These are phyloP conservation scores for Diloba caeruleocephala DNA, from an alignment of 2,888 invertebrate genomes.

Conservation along the genomic window DNA sequence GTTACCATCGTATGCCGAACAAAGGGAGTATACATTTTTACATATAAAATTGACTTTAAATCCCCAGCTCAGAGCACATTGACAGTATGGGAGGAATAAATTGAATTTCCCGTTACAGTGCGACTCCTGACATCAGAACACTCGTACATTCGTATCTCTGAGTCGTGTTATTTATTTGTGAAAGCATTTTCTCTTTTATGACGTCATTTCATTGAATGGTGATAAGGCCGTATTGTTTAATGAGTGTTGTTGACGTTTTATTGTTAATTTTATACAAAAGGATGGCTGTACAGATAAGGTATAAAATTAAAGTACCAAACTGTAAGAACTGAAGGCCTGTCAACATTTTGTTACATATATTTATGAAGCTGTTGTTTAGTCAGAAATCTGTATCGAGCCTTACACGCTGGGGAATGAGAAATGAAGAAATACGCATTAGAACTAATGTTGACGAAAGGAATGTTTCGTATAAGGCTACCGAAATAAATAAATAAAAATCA, in stretches of 20 bases:
- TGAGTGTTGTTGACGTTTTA: constrained; percentile 26
- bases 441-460: too few relatives aligned
- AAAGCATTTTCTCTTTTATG: constrained; percentile 38
- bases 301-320: constrained; percentile 10
- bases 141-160: constrained; percentile 35
- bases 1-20: constrained; percentile 29
- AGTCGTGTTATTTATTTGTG: constrained; percentile 22
- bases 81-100: constrained; percentile 66
- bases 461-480: too few relatives aligned
- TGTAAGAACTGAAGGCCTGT: not conserved
- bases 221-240: constrained; percentile 38
- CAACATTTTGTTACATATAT: not conserved
- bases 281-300: not conserved
- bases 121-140: constrained; percentile 32
- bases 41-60: constrained; percentile 74
- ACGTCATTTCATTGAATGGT: constrained; percentile 23
- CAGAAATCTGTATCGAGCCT: too few relatives aligned
- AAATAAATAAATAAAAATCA: too few relatives aligned
- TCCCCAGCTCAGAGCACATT: constrained; percentile 67
- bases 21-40: constrained; percentile 53
- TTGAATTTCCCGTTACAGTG: constrained; percentile 65
- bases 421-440: too few relatives aligned
- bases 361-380: too few relatives aligned
- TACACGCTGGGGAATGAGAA: too few relatives aligned
- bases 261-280: constrained; percentile 14